Base-by-base conservation (phyloP, 2,888 invertebrate genomes). In the Lasioglossum malachurum region DNA sequence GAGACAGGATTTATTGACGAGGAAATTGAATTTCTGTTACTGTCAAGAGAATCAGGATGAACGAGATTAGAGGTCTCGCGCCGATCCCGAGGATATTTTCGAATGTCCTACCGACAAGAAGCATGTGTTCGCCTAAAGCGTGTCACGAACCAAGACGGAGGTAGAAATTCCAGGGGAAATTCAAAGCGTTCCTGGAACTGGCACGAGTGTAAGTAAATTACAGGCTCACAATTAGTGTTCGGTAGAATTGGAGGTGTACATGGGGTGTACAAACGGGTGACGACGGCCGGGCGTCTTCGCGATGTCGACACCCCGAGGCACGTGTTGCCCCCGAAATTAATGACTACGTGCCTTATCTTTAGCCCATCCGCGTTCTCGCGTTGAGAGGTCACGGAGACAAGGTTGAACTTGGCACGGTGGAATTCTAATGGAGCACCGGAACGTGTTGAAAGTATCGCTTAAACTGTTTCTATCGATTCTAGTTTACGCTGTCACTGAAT, bases 291-390 rank as follows among this genome's bases (percentile, higher is more conserved):
- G 74, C n/a, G 84, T 82, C 73, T 64, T 23, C 71, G n/a, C 67
- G 64, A 71, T 79, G 86, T 72, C 76, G 82, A 80, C 79, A 74
- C 57, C 80, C 84, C 57, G 64, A 75, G 81, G 80, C 83, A 78
- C 84, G 73, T 76, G 87, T 88, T 81, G 75, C 53, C 75, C 73
- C 16, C 86, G 80, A 89, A 92, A 92, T 91, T 91, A 92, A 92
- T 87, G 90, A 84, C 87, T 88, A 85, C 90, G 88, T 89, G 90
- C 81, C 88, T 92, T 91, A 92, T 92, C 92, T 89, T 73, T 44
- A 46, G 41, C 75, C 19, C 44, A 44, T 60, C 74, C 64, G 82
- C 31, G 46, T 53, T 41, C 53, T 74, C 60, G 19, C 81, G 75
- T 67, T 31, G 60, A 72, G 49, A 12, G 46, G 35, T n/a, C 49